Base-by-base conservation (phyloP, 2,113 vertebrate genomes). In the Rhinolophus sinicus region DNA sequence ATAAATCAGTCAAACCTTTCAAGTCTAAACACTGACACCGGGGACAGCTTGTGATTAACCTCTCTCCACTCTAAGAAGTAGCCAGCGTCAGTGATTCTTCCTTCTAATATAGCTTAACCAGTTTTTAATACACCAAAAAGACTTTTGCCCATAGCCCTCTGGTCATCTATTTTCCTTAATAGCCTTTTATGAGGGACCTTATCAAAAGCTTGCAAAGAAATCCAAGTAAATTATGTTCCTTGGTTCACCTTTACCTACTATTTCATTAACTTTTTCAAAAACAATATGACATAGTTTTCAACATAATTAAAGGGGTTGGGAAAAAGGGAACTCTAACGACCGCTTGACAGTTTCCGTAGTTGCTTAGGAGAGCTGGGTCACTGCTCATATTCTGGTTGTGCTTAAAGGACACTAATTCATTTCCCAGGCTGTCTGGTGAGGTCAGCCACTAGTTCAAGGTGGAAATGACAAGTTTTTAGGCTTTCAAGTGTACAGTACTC, bases 391-490 rank as follows among this genome's bases (percentile, higher is more conserved):
- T 97, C 97, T 96, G 93, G 47, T 95, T 97, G 85, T 93, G 94
- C 91, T 96, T 97, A 97, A 75, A 93, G 47, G 97, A 98, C 93
- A 94, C 93, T 96, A 94, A 97, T 98, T 98, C 60, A 98, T 98
- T 98, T 98, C 98, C 97, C 98, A 98, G 97, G 96, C 97, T 97
- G 93, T 98, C 95, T 97, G 86, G 96, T 33, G 96, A 97, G 98
- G 98, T 98, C 98, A 98, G 96, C 95, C 93, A 58, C 94, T 81
- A 95, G 98, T 98, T 99, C 98, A 98, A 98, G 98, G 98, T 98
- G 97, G 98, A 98, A 99, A 98, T 97, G 98, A 98, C 98, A 98
- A 98, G 97, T 98, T 97, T 98, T 97, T 97, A 98, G 97, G 93
- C 98, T 98, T 98, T 98, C 95, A 88, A 98, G 98, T 98, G 97